Base-by-base conservation (phyloP, 2,797 vertebrate genomes). In the Mus spretus region DNA sequence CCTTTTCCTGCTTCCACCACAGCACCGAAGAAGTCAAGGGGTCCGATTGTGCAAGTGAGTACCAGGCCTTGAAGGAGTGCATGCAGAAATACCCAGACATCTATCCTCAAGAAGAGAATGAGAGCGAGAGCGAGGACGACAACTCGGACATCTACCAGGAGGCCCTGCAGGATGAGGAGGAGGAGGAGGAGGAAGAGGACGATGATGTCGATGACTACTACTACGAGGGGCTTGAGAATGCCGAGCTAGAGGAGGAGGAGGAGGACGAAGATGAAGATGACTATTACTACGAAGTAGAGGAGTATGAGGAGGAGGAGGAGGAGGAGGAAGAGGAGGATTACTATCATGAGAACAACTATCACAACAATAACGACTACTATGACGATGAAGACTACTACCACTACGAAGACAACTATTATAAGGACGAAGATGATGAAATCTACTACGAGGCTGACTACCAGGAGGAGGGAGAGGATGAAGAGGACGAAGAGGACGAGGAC, bases 61-160 rank as follows among this genome's bases (percentile, higher is more conserved):
- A 99, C 97, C 99, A 99, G 85, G 97, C 98, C 97, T 99, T 99
- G 99, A 99, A 99, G 90, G 99, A 99, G 92, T 99, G 99, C 98
- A 99, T 99, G 99, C 99, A 99, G 97, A 99, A 97, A 96, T 99
- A 99, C 96, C 99, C 99, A 0, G 99, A 99, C 98, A 99, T 99
- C 93, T 99, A 99, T 95, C 99, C 99, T 37, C 99, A 99, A 97
- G 85, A 74, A 67, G 63, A 31, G 24, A n/a, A 74, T 55, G 22
- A 98, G 9, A 95, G 96, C 1, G 98, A 97, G 40, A 97, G 97
- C 22, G n/a, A 97, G 98, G 4, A 80, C 50, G 24, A 77, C n/a
- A 4, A 22, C 50, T 50, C 9, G 50, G 3, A 47, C 59, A 34
- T 47, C 37, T 47, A 50, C 28, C 40, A n/a, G 44, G 63, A 70